Base-by-base conservation (phyloP, 2,113 vertebrate genomes). In the Neogale vison region DNA sequence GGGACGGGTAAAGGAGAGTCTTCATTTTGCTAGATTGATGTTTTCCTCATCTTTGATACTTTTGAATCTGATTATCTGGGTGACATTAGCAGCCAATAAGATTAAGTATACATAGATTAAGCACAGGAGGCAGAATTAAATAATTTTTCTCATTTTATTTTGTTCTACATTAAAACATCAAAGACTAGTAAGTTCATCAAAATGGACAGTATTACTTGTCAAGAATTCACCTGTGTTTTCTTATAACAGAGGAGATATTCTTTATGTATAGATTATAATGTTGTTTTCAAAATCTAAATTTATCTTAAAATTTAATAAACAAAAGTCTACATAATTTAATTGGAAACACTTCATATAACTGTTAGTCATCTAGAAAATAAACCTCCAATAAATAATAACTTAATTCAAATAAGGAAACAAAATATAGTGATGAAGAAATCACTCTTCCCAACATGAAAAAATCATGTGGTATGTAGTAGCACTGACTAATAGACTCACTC, bases 331-430 rank as follows among this genome's bases (percentile, higher is more conserved):
- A 59, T n/a, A 39, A 24, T 76, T 94, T 92, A 88, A 77, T 72
- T 74, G 93, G 18, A 90, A 97, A 88, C 74, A 76, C 21, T 91
- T 97, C 34, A 85, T 90, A 69, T 42, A 79, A 67, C 15, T 18
- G 47, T 86, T 81, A 71, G 39, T 50, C n/a, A 86, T 47, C 61
- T 47, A 93, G 52, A 88, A 93, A 95, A 96, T 86, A 91, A 91
- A 94, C 65, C 90, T 92, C 34, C 24, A 61, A 52, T 55, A 20
- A 88, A 61, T 6, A 77, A 23, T 9, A 74, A 81, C 81, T 90
- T 94, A 93, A 88, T 90, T 45, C n/a, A 89, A 88, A 65, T 77
- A 47, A 76, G 7, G 81, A 92, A 94, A 96, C 90, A 88, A 87
- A 52, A 69, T 52, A 45, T 3, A 76, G 20, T 50, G 21, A 96